phyloP scores from a whole-genome alignment of 2,888 invertebrate species.

The Lacanobia oleracea region DNA sequence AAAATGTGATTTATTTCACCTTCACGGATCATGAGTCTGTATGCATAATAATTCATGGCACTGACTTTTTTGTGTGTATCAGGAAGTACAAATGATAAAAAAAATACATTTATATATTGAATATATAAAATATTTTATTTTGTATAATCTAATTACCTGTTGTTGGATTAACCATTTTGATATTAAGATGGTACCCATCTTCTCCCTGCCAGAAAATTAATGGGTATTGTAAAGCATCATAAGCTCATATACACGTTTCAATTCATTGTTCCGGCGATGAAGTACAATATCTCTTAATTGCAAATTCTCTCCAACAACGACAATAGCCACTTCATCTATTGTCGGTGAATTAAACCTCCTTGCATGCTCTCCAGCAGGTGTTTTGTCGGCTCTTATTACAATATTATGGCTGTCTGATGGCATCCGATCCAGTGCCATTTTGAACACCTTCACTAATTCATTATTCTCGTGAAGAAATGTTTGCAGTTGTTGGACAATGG shows the following conservation, averaged over 20 bases:
- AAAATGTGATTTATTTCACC: too few relatives aligned
- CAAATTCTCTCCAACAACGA: too few relatives aligned
- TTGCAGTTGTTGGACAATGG: conserved; percentile 66
- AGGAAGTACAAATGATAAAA: too few relatives aligned
- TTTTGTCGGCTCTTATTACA: conserved; percentile 69
- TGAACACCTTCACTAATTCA: conserved; percentile 40
- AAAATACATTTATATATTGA: not conserved
- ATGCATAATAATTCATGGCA: not conserved
- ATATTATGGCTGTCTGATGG: conserved; percentile 68
- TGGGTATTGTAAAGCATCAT: too few relatives aligned
- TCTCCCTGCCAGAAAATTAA: too few relatives aligned
- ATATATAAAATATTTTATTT: not conserved
- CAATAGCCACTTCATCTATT: too few relatives aligned
- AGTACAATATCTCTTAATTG: too few relatives aligned
- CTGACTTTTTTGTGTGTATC: too few relatives aligned
- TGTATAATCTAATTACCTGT: not conserved
- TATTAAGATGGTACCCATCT: conserved; percentile 56
- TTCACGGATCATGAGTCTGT: too few relatives aligned
- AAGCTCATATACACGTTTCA: too few relatives aligned
- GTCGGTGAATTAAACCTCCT: too few relatives aligned
- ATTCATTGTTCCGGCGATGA: too few relatives aligned
- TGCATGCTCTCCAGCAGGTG: conserved; percentile 64
- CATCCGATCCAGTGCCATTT: conserved; percentile 65
- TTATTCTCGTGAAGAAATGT: conserved; percentile 56
- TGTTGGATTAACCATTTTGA: not conserved